A percentile compares a stretch with the other conserved stretches of the same genome.
Evolutionary conservation across 2,113 vertebrate species (phyloP).

Genomic region (Neoarius graeffei): DNA sequence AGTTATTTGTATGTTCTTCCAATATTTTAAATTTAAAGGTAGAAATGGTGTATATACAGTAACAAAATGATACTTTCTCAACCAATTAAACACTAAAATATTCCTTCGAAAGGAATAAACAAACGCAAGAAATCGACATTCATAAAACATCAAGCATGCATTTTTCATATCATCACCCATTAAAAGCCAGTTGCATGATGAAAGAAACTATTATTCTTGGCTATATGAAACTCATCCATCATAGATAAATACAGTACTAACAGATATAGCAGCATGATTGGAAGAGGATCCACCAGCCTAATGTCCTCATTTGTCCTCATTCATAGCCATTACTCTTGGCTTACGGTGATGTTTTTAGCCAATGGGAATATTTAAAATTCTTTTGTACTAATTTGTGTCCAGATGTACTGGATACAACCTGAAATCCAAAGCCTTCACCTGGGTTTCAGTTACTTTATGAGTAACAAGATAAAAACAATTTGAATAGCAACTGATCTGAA

Average conservation of each 20-base stretch:
- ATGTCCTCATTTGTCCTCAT: constrained; percentile 28
- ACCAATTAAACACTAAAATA: background rate
- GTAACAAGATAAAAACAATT: background rate
- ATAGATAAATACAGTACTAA: background rate
- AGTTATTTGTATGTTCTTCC: background rate
- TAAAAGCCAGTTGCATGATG: background rate
- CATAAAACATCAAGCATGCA: background rate
- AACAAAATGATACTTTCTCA: background rate
- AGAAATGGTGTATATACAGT: background rate
- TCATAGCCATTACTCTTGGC: constrained; percentile 43
- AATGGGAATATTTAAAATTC: background rate
- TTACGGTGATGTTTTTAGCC: constrained; percentile 27
- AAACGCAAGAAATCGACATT: background rate
- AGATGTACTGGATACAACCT: background rate
- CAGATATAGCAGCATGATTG: background rate
- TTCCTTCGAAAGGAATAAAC: background rate
- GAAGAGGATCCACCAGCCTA: constrained; percentile 8
- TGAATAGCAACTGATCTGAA: background rate
- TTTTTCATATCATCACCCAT: background rate
- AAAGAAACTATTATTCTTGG: background rate
- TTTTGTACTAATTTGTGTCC: background rate
- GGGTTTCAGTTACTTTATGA: background rate
- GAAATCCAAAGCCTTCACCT: background rate
- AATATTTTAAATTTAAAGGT: background rate
- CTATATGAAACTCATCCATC: constrained; percentile 2